Evolutionary conservation across 2,888 invertebrate species (phyloP).

Genomic region (Melipona beecheii): DNA sequence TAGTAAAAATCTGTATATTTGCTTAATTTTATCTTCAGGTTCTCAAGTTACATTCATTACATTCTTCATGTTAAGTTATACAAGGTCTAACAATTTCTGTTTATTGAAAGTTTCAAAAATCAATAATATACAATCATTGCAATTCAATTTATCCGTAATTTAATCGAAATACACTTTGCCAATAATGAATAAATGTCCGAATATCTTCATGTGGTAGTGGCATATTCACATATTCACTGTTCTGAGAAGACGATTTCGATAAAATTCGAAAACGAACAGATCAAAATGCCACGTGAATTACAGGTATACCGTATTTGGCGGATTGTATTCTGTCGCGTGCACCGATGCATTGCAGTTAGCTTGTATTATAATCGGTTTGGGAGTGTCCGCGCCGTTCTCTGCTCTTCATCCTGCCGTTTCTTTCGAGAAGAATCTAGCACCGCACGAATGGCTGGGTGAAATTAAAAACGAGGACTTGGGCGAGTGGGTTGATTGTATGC

Average conservation of each 20-base stretch:
- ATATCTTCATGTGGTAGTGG: background rate
- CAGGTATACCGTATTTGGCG: slow-evolving; percentile 89
- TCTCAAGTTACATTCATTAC: too few relatives aligned
- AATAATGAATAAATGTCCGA: background rate
- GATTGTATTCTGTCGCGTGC: slow-evolving; percentile 89
- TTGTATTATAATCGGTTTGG: slow-evolving; percentile 88
- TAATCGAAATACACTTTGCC: background rate
- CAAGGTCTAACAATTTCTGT: background rate
- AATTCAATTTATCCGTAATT: background rate
- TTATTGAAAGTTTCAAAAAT: background rate
- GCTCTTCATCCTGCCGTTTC: slow-evolving; percentile 86
- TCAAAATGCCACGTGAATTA: slow-evolving; percentile 21
- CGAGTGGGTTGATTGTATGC: slow-evolving; percentile 86
- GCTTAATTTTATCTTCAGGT: too few relatives aligned
- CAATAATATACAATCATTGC: too few relatives aligned
- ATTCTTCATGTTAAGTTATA: too few relatives aligned
- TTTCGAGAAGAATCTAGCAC: slow-evolving; percentile 77
- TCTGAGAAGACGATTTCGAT: background rate
- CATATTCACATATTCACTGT: background rate
- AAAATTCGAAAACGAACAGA: background rate
- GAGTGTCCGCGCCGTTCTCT: slow-evolving; percentile 88
- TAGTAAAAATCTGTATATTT: too few relatives aligned
- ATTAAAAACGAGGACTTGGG: slow-evolving; percentile 84
- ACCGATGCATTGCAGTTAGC: slow-evolving; percentile 89
- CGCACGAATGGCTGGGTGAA: slow-evolving; percentile 86